Evolutionary conservation across 2,797 vertebrate genomes (phyloP).

Genomic region (Notolabrus celidotus): DNA sequence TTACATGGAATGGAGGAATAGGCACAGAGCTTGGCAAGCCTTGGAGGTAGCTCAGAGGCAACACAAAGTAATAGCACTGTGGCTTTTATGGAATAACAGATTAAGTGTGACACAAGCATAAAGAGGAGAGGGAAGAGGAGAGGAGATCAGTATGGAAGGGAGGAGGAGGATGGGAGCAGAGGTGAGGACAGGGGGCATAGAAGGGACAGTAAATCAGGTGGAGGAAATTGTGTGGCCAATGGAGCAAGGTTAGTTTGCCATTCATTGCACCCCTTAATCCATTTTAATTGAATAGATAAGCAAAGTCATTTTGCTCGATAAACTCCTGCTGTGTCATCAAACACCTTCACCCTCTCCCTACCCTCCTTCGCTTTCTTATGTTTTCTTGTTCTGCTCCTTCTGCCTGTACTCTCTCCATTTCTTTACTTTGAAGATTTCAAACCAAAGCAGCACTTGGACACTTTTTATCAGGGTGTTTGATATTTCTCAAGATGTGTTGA

Average conservation of each 20-base stretch:
- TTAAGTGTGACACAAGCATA: slow-evolving; percentile 66
- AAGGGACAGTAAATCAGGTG: slow-evolving; percentile 48
- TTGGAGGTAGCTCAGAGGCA: slow-evolving; percentile 51
- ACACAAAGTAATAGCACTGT: slow-evolving; percentile 47
- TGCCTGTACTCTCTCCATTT: slow-evolving; percentile 2
- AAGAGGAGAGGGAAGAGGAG: slow-evolving; percentile 41
- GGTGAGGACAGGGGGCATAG: slow-evolving; percentile 39
- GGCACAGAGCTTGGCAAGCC: slow-evolving; percentile 42
- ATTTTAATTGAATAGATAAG: slow-evolving; percentile 81
- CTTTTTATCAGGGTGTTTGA: background rate
- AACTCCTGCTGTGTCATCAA: slow-evolving; percentile 73
- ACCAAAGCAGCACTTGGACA: background rate
- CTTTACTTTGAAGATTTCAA: background rate
- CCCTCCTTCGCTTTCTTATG: slow-evolving; percentile 39
- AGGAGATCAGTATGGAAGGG: slow-evolving; percentile 16
- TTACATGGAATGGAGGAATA: slow-evolving; percentile 61
- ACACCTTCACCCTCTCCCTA: slow-evolving; percentile 46
- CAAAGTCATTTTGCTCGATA: slow-evolving; percentile 75
- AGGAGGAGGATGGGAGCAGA: slow-evolving; percentile 26
- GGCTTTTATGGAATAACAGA: slow-evolving; percentile 66
- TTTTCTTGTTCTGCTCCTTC: slow-evolving; percentile 19
- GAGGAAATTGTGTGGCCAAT: slow-evolving; percentile 63
- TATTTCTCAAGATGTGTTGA: slow-evolving; percentile 22
- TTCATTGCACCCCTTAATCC: slow-evolving; percentile 72
- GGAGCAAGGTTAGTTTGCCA: slow-evolving; percentile 69